These are phyloP conservation scores for Larimichthys polyactis DNA, from an alignment of 2,113 vertebrate genomes.

Conservation along the genomic window DNA sequence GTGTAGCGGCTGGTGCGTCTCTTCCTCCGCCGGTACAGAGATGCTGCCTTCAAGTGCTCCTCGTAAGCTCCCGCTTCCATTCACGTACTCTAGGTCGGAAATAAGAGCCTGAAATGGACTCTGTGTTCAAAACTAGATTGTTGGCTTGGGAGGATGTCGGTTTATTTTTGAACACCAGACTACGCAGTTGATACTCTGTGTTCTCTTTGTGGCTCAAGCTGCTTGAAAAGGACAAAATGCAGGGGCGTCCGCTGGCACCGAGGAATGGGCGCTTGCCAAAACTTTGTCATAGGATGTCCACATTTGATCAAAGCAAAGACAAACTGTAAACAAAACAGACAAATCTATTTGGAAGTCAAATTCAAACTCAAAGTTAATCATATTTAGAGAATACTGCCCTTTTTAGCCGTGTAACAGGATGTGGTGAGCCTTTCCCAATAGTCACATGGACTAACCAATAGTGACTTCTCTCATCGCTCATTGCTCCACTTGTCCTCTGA, in stretches of 20 bases:
- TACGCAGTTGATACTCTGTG: neutral
- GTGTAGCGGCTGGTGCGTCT: slow-evolving; percentile 63
- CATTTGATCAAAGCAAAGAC: neutral
- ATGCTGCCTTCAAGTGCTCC: slow-evolving; percentile 76
- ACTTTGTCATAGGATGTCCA: slow-evolving; percentile 14
- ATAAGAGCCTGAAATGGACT: slow-evolving; percentile 21
- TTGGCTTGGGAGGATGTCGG: neutral
- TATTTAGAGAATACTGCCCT: neutral
- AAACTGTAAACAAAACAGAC: neutral
- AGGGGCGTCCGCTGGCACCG: slow-evolving; percentile 7
- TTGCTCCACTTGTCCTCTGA: slow-evolving; percentile 42
- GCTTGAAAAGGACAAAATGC: slow-evolving; percentile 20
- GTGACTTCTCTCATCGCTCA: slow-evolving; percentile 17
- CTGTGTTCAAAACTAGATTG: neutral
- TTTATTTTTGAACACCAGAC: neutral
- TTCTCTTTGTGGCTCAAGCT: neutral
- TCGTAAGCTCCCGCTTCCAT: slow-evolving; percentile 59
- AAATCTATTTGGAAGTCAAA: neutral
- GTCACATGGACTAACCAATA: slow-evolving; percentile 26
- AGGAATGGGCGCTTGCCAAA: slow-evolving; percentile 28
- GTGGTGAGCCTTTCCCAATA: neutral
- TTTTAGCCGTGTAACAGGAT: neutral
- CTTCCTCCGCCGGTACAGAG: slow-evolving; percentile 55
- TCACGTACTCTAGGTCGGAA: slow-evolving; percentile 59
- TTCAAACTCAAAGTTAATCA: neutral